Conservation (phyloP, 2,888 invertebrate species). For the Hypercompe scribonia region DNA sequence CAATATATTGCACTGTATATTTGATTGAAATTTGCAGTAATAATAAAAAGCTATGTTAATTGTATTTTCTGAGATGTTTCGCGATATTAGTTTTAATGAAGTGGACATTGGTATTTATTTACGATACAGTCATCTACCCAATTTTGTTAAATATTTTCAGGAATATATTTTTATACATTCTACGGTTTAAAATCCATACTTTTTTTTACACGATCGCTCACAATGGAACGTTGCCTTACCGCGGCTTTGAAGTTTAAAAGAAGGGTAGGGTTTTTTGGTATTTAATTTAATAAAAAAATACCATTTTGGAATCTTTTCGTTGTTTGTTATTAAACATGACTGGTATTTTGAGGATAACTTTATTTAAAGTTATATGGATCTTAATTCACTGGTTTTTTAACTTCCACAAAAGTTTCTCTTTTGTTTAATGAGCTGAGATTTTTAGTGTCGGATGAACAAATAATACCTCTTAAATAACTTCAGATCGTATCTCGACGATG, state of each 20-base stretch:
- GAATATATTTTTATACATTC: background rate
- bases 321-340: constrained; percentile 60
- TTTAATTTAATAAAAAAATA: constrained; percentile 52
- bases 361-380: constrained; percentile 19
- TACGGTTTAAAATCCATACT: background rate
- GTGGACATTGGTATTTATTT: no score
- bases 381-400: background rate
- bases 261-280: constrained; percentile 60
- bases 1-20: no score
- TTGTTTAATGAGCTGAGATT: background rate
- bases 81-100: no score
- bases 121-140: no score
- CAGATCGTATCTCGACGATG: background rate
- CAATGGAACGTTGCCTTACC: constrained; percentile 34
- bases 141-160: background rate
- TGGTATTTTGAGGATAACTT: constrained; percentile 33
- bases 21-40: no score
- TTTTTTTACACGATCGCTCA: constrained; percentile 34
- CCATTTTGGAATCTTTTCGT: constrained; percentile 40
- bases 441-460: background rate
- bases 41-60: no score
- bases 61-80: no score
- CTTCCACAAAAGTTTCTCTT: background rate
- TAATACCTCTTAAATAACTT: background rate
- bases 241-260: constrained; percentile 57